Evolutionary conservation across 2,113 vertebrate genomes (phyloP).

Genomic region (Balaeniceps rex): DNA sequence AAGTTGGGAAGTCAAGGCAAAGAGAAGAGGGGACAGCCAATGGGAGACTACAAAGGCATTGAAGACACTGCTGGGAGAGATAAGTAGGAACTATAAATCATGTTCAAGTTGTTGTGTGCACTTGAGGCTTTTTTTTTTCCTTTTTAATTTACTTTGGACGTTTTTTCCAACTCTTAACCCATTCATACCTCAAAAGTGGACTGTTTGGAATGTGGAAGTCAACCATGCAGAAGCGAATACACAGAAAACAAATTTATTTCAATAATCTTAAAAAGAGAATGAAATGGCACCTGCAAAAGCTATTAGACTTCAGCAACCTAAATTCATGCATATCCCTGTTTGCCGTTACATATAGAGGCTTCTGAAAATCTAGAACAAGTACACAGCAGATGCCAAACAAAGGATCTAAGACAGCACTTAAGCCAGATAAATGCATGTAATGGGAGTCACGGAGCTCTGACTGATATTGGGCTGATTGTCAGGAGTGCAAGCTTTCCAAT

Average conservation of each 20-base stretch:
- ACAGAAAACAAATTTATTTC: background rate
- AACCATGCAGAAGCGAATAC: fast-evolving
- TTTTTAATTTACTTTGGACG: background rate
- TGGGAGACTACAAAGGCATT: background rate
- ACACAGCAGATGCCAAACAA: background rate
- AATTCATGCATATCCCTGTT: background rate
- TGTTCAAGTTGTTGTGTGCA: background rate
- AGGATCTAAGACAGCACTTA: background rate
- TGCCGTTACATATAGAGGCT: background rate
- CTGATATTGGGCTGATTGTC: background rate
- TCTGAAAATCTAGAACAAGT: background rate
- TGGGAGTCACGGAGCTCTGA: background rate
- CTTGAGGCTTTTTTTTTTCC: too few relatives aligned
- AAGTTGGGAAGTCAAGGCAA: background rate
- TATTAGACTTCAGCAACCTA: background rate
- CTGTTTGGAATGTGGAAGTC: background rate
- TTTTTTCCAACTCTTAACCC: background rate
- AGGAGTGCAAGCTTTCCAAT: background rate
- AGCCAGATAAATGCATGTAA: background rate
- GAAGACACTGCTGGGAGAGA: background rate
- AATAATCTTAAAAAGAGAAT: background rate
- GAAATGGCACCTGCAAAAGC: background rate
- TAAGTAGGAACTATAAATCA: background rate
- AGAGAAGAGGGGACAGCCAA: background rate
- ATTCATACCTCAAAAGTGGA: background rate